Percentiles rank a stretch among this genome's conserved stretches.
phyloP scores from a whole-genome alignment of 2,888 invertebrate species.

The Diogma glabrata region DNA sequence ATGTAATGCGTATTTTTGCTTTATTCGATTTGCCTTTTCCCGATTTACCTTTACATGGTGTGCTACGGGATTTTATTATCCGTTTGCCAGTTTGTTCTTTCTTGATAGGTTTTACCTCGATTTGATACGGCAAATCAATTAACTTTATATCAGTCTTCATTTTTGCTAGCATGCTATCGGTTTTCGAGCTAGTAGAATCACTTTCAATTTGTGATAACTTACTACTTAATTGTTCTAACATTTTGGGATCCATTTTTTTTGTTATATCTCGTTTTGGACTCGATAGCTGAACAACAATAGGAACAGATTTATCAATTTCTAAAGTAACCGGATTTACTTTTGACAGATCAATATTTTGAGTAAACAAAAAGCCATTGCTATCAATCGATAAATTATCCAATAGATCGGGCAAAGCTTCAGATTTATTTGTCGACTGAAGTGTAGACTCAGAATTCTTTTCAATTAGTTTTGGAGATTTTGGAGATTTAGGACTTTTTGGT shows the following conservation, averaged over 20 bases:
- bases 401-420: constrained; percentile 43
- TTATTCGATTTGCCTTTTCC: constrained; percentile 45
- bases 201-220: constrained; percentile 66
- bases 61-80: constrained; percentile 48
- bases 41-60: constrained; percentile 45
- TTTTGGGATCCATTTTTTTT: constrained; percentile 52
- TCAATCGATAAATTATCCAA: constrained; percentile 36
- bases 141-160: constrained; percentile 41
- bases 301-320: constrained; percentile 52
- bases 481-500: constrained; percentile 50
- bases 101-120: constrained; percentile 46
- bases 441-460: constrained; percentile 22
- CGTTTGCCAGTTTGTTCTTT: constrained; percentile 52
- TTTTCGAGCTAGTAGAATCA: constrained; percentile 62
- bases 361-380: constrained; percentile 50
- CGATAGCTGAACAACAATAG: constrained; percentile 46
- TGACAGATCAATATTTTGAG: constrained; percentile 62
- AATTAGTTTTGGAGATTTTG: constrained; percentile 43
- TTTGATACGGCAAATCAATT: constrained; percentile 41
- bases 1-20: constrained; percentile 56
- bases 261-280: constrained; percentile 63
- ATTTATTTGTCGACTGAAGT: constrained; percentile 24
- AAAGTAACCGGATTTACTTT: constrained; percentile 61
- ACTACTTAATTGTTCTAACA: constrained; percentile 56
- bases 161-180: constrained; percentile 50